Evolutionary conservation across 2,113 vertebrate genomes (phyloP), one percentile per base, ranked within the genome.

Genomic region (Alligator mississippiensis): DNA sequence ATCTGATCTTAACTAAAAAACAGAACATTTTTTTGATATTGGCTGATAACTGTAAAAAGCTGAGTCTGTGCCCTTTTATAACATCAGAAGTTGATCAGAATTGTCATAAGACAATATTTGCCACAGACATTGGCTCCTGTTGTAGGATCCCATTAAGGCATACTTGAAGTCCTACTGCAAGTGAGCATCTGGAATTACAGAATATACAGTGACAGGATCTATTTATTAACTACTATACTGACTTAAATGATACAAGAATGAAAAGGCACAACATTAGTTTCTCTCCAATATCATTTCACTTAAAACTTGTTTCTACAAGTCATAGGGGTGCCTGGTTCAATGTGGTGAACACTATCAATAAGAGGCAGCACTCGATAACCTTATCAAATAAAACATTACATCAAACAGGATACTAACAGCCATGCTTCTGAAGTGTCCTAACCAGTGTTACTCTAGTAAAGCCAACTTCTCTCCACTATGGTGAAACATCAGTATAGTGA

Each of bases 11-110:
- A 0, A 22, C 9, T 89, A 17, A 82, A 86, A 81, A 78, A 60
- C 1, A 5, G 10, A 0, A 0, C 11, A 64, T 21, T 84, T 85
- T 77, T 82, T 47, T 72, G 57, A 6, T 4, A n/a, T 0, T 61
- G 47, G 17, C 62, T 19, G 13, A n/a, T 15, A 68, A n/a, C 17
- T 68, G n/a, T 68, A n/a, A 68, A 16, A 68, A 30, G n/a, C n/a
- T 68, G 16, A 17, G 30, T 68, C 16, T 68, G 6, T 68, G n/a
- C 64, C 9, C 82, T 85, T 80, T 77, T 9, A 27, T 27, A 64
- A 54, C 7, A 47, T 74, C 70, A 84, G 76, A 54, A 76, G 72
- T 18, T 25, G 79, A 25, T 24, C 85, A 87, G 18, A 89, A 38
- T 60, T 27, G 63, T 55, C 11, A 5, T 12, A 34, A 22, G 82